Conservation (phyloP, 2,797 vertebrate species). For the Tauraco hartlaubi region DNA sequence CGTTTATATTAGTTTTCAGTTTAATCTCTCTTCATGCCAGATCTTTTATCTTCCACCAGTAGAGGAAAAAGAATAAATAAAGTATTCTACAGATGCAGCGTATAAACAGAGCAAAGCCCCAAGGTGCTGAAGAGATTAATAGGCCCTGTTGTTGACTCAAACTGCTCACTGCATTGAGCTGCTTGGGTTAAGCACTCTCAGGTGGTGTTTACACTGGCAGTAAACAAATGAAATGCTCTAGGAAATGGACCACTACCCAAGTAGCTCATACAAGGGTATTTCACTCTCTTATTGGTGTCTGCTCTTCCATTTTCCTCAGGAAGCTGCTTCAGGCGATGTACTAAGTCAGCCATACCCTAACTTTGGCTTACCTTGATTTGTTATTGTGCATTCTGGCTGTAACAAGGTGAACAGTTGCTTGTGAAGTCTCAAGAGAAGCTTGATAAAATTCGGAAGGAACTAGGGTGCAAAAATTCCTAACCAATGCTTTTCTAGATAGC, state of each 20-base stretch:
- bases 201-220: conserved; percentile 53
- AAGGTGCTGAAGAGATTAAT: conserved; percentile 73
- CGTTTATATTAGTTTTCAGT: conserved; percentile 77
- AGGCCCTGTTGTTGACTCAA: conserved; percentile 66
- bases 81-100: conserved; percentile 67
- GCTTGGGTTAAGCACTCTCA: conserved; percentile 58
- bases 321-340: not conserved
- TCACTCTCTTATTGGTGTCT: not conserved
- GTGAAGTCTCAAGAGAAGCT: not conserved
- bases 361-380: not conserved
- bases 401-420: not conserved
- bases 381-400: not conserved
- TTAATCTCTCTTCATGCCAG: conserved; percentile 79
- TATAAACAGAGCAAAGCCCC: conserved; percentile 63
- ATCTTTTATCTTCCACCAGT: conserved; percentile 76
- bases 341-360: not conserved
- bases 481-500: not conserved
- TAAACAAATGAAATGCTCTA: conserved; percentile 38
- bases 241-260: conserved; percentile 25
- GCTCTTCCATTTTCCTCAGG: not conserved
- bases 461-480: not conserved
- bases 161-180: conserved; percentile 63
- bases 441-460: not conserved
- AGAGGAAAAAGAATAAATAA: conserved; percentile 74
- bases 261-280: not conserved